Evolutionary conservation across 2,113 vertebrate species (phyloP).

Genomic region (Gila orcuttii): DNA sequence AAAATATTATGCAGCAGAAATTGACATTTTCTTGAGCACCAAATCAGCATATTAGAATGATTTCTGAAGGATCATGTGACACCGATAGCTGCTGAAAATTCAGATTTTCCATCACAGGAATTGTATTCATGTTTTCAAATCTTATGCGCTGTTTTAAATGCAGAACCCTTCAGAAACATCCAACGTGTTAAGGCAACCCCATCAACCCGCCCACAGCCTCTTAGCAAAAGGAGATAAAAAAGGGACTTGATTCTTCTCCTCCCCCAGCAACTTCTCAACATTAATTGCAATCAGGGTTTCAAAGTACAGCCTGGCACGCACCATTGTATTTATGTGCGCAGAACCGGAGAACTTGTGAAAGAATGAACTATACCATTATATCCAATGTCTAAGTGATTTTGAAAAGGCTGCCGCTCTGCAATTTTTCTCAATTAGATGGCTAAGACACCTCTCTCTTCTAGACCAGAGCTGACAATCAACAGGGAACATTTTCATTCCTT

Average conservation of each 20-base stretch:
- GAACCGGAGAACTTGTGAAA: slow-evolving; percentile 30
- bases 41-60: too few relatives aligned
- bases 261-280: slow-evolving; percentile 13
- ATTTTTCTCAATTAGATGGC: slow-evolving; percentile 56
- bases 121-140: background rate
- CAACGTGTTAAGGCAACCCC: background rate
- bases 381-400: slow-evolving; percentile 42
- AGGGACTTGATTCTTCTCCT: slow-evolving; percentile 23
- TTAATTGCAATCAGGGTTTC: slow-evolving; percentile 54
- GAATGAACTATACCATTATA: slow-evolving; percentile 53
- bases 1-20: too few relatives aligned
- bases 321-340: slow-evolving; percentile 36
- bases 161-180: background rate
- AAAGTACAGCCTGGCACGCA: slow-evolving; percentile 23
- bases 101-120: too few relatives aligned
- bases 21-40: too few relatives aligned
- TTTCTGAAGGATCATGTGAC: too few relatives aligned
- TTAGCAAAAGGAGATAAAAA: slow-evolving; percentile 10
- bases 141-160: background rate
- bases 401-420: slow-evolving; percentile 48
- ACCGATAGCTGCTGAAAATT: too few relatives aligned
- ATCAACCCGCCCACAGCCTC: background rate
- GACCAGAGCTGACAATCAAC: slow-evolving; percentile 54
- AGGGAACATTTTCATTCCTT: slow-evolving; percentile 29
- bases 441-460: slow-evolving; percentile 29